These are phyloP conservation scores for Athalia cordata DNA, from an alignment of 2,888 invertebrate species.

Conservation along the genomic window DNA sequence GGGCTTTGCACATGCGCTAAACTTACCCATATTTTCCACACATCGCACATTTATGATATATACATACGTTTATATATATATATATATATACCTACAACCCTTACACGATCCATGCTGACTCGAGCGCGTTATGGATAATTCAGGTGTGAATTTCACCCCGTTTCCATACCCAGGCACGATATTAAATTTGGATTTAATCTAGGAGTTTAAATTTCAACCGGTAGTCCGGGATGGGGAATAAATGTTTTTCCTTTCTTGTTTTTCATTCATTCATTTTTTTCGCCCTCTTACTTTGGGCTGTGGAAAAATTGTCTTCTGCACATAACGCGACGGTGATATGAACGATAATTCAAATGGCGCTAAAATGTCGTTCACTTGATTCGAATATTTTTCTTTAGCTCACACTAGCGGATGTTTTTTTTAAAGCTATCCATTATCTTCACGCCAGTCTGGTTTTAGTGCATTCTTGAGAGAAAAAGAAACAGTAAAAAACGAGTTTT, in stretches of 20 bases:
- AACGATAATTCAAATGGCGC: no score
- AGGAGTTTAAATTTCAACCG: neutral
- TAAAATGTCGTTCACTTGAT: no score
- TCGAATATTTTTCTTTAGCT: no score
- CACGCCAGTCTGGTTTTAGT: no score
- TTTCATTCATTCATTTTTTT: neutral
- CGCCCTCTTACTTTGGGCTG: neutral
- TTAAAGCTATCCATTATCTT: no score
- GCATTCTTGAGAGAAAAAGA: neutral
- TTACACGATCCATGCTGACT: neutral
- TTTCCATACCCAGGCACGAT: no score
- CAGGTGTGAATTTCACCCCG: neutral
- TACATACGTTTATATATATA: neutral
- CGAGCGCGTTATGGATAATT: neutral
- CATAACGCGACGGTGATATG: no score
- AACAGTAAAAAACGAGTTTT: neutral
- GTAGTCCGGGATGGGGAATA: neutral
- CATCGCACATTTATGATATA: neutral
- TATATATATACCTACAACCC: neutral
- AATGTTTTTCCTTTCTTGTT: no score
- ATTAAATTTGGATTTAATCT: slow-evolving; percentile 7
- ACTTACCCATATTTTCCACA: neutral
- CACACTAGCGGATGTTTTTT: no score
- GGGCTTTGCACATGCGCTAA: neutral
- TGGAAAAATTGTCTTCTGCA: no score